Evolutionary conservation across 30 jellyfish, hydroid and myxozoan species (phyloP).

Genomic region (Cassiopea xamachana): DNA sequence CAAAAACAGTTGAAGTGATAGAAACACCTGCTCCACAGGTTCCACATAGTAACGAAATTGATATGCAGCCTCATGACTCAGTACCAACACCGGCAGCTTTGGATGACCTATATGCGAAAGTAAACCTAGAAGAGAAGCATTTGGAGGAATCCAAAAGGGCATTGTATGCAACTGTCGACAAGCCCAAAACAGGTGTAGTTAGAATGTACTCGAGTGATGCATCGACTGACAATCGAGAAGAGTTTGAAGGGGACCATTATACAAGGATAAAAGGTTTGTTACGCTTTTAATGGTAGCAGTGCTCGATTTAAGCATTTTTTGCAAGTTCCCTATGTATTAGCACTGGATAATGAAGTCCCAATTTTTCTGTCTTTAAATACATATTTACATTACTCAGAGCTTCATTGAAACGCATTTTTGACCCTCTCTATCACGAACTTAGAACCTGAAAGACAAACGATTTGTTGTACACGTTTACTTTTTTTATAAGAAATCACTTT

Average conservation of each 20-base stretch:
- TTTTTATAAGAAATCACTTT: too few relatives aligned
- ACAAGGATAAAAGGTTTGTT: conserved; percentile 41
- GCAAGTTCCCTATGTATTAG: too few relatives aligned
- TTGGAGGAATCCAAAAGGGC: conserved; percentile 54
- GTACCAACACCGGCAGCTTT: conserved; percentile 1
- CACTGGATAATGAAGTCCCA: too few relatives aligned
- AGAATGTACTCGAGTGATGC: conserved; percentile 17
- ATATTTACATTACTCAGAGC: too few relatives aligned
- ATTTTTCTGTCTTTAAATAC: too few relatives aligned
- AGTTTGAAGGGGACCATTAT: conserved; percentile 60
- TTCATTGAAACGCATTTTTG: too few relatives aligned
- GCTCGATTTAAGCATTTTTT: not conserved
- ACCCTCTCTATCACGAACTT: too few relatives aligned
- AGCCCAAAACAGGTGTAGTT: conserved; percentile 47
- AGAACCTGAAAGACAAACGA: too few relatives aligned
- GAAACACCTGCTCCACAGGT: not conserved
- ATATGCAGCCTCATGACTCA: not conserved
- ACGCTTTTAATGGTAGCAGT: too few relatives aligned
- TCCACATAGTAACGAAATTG: not conserved
- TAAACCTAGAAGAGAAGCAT: conserved; percentile 47
- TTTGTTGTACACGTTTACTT: too few relatives aligned
- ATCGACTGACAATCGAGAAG: conserved; percentile 13
- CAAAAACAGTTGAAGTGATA: not conserved
- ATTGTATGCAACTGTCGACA: conserved; percentile 57
- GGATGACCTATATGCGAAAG: conserved; percentile 63